phyloP scores from a whole-genome alignment of 1,140 invertebrate genomes.

The Pseudobourletiella spinata region DNA sequence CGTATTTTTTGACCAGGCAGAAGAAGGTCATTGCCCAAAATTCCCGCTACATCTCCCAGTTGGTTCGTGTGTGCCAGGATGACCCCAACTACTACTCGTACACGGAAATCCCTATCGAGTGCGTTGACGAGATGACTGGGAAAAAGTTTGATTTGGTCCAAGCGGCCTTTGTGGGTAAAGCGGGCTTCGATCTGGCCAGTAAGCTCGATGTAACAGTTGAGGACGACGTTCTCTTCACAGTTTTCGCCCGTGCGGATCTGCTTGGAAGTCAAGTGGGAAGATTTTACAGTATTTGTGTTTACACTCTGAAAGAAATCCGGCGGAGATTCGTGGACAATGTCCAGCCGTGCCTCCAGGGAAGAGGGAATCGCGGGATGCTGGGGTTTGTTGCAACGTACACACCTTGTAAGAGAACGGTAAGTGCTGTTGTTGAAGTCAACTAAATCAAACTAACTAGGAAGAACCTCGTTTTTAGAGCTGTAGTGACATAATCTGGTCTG shows the following conservation, averaged over 20 bases:
- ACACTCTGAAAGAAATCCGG: slow-evolving; percentile 82
- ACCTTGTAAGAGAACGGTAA: slow-evolving; percentile 33
- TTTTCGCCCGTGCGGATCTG: slow-evolving; percentile 77
- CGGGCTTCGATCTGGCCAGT: slow-evolving; percentile 77
- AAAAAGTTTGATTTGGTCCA: slow-evolving; percentile 74
- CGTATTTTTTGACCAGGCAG: slow-evolving; percentile 94
- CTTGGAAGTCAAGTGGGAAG: slow-evolving; percentile 60
- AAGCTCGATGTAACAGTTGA: slow-evolving; percentile 79
- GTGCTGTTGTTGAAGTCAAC: no score
- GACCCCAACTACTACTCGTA: slow-evolving; percentile 96
- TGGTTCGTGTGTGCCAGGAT: slow-evolving; percentile 91
- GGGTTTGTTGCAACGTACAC: slow-evolving; percentile 60
- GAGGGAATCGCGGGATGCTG: slow-evolving; percentile 72
- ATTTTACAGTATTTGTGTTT: slow-evolving; percentile 79
- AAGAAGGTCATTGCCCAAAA: slow-evolving; percentile 59
- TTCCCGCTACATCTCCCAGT: slow-evolving; percentile 78
- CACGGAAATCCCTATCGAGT: slow-evolving; percentile 93
- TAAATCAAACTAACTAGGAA: no score
- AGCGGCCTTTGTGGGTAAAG: slow-evolving; percentile 85
- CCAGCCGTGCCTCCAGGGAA: slow-evolving; percentile 86
- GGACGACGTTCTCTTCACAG: slow-evolving; percentile 89
- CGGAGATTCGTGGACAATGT: slow-evolving; percentile 97
- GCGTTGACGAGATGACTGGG: slow-evolving; percentile 62
- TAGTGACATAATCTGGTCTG: background rate
- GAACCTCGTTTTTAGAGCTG: background rate